These are phyloP conservation scores for Chrysodeixis includens DNA, from an alignment of 2,888 invertebrate species.

Conservation along the genomic window DNA sequence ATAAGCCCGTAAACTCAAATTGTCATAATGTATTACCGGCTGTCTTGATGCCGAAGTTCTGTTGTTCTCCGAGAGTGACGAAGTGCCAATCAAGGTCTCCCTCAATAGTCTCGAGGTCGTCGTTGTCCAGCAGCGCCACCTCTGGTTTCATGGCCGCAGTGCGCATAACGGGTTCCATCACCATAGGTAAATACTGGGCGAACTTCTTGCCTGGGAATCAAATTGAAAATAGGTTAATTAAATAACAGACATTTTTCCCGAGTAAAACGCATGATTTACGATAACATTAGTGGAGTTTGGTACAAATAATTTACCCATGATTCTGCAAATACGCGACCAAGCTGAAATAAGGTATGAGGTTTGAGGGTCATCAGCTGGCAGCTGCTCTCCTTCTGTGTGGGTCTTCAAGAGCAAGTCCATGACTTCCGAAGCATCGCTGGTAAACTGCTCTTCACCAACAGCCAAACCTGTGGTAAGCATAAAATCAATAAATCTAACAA, in stretches of 20 bases:
- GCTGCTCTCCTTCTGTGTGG: constrained; percentile 94
- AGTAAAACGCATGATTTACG: too few species aligned
- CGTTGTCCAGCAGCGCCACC: constrained; percentile 96
- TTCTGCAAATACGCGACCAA: constrained; percentile 99
- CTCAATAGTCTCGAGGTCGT: constrained; percentile 94
- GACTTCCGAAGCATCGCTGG: constrained; percentile 97
- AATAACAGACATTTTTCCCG: too few species aligned
- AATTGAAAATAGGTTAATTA: neutral
- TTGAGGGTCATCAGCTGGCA: constrained; percentile 98
- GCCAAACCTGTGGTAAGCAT: constrained; percentile 88
- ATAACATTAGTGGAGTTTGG: neutral
- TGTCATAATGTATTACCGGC: constrained; percentile 88
- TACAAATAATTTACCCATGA: constrained; percentile 88
- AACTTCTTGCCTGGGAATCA: constrained; percentile 92
- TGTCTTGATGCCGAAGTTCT: constrained; percentile 98
- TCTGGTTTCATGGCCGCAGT: constrained; percentile 98
- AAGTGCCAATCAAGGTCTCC: constrained; percentile 98
- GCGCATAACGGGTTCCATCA: constrained; percentile 98
- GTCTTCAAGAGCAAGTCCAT: constrained; percentile 98
- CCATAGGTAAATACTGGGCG: constrained; percentile 96
- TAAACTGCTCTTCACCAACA: constrained; percentile 95
- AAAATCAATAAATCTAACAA: neutral
- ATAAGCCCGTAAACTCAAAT: too few species aligned
- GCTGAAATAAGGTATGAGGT: constrained; percentile 99
- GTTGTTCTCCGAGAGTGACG: constrained; percentile 97